phyloP scores from a whole-genome alignment of 1,140 invertebrate genomes.

The Manduca sexta region DNA sequence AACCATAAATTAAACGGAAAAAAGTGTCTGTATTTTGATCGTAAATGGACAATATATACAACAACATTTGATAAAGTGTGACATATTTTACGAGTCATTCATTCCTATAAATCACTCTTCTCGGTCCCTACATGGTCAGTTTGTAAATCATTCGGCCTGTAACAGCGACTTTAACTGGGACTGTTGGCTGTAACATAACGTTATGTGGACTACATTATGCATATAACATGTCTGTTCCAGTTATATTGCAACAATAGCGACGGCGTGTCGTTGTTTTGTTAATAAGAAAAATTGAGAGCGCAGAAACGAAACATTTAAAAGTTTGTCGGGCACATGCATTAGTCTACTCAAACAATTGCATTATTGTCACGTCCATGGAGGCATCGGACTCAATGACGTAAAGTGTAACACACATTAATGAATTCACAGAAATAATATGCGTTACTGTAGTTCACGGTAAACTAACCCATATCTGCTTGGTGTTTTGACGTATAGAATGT shows the following conservation, averaged over 20 bases:
- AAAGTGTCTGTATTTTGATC: not conserved
- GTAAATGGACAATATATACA: conserved; percentile 16
- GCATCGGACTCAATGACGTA: conserved; percentile 1
- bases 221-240: conserved; percentile 5
- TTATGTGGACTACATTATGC: conserved; percentile 8
- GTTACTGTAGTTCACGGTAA: too few species aligned
- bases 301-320: not conserved
- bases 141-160: conserved; percentile 31
- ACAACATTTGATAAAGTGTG: conserved; percentile 2
- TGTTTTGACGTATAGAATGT: too few species aligned
- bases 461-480: not conserved
- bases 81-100: conserved; percentile 27
- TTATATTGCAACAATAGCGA: conserved; percentile 5
- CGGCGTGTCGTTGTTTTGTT: not conserved
- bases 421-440: too few species aligned
- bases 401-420: too few species aligned
- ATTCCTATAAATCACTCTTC: conserved; percentile 34
- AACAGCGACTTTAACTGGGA: conserved; percentile 15
- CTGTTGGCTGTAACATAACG: conserved; percentile 13
- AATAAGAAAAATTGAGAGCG: conserved; percentile 2
- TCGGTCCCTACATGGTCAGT: conserved; percentile 25
- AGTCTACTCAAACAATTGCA: conserved; percentile 22
- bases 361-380: conserved; percentile 46
- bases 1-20: too few species aligned
- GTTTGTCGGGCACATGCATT: not conserved